phyloP scores from a whole-genome alignment of 1,140 invertebrate genomes.

The Magallana gigas region DNA sequence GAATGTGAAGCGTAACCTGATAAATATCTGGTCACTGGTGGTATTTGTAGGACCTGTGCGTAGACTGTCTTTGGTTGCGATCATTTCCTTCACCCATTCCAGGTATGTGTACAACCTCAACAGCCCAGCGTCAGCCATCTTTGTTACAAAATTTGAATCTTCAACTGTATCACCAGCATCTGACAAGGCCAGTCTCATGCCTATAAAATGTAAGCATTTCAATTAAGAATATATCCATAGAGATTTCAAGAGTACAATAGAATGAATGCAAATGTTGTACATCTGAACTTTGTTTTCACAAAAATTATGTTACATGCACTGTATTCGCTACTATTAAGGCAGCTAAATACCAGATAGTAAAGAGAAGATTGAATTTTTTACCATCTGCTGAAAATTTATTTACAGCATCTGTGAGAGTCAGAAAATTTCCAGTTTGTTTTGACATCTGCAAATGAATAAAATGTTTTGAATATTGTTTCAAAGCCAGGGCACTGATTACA shows the following conservation, averaged over 20 bases:
- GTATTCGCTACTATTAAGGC: too few species aligned
- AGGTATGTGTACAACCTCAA: constrained; percentile 90
- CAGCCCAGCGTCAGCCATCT: constrained; percentile 95
- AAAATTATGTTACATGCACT: too few species aligned
- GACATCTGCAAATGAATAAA: constrained; percentile 88
- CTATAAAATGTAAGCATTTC: constrained; percentile 59
- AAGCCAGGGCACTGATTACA: not conserved
- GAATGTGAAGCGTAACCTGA: not conserved
- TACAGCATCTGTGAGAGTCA: constrained; percentile 94
- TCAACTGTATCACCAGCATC: constrained; percentile 98
- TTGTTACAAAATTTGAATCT: constrained; percentile 99
- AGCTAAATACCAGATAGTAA: too few species aligned
- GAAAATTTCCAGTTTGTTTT: constrained; percentile 99
- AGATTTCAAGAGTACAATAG: too few species aligned
- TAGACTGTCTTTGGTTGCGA: constrained; percentile 84
- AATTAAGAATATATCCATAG: too few species aligned
- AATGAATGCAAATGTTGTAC: too few species aligned
- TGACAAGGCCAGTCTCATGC: constrained; percentile 93
- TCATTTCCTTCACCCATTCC: constrained; percentile 96
- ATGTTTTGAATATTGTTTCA: not conserved
- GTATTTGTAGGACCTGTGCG: constrained; percentile 83
- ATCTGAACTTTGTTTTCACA: too few species aligned
- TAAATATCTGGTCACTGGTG: constrained; percentile 95
- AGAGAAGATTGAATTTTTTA: constrained; percentile 57
- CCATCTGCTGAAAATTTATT: constrained; percentile 98